Conservation (phyloP, 2,113 vertebrate species). For the Desmodus rotundus region DNA sequence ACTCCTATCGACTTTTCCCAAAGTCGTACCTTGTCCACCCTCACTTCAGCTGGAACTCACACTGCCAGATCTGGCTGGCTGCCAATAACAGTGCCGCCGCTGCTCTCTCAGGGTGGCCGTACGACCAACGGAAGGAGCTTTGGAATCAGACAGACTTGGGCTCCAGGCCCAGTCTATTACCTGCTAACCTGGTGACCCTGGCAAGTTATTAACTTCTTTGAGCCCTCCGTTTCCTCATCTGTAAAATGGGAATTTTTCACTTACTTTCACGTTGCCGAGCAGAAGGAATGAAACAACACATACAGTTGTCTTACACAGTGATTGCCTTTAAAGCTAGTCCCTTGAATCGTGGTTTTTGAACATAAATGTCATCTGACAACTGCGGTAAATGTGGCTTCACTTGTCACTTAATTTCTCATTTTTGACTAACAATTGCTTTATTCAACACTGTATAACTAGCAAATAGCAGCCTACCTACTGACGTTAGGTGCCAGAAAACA, state of each 20-base stretch:
- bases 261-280: not conserved
- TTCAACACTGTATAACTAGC: not conserved
- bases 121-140: not conserved
- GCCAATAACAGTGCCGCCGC: accelerated
- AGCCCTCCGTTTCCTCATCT: not conserved
- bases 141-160: not conserved
- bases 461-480: not conserved
- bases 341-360: not conserved
- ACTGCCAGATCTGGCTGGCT: not conserved
- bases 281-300: not conserved
- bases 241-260: not conserved
- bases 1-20: not conserved
- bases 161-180: not conserved
- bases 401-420: not conserved
- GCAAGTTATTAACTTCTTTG: not conserved
- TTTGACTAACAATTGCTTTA: not conserved
- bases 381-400: not conserved
- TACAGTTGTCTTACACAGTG: not conserved
- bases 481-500: not conserved
- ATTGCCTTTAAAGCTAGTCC: not conserved
- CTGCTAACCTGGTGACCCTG: not conserved
- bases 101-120: accelerated
- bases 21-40: accelerated
- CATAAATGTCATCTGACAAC: not conserved
- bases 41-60: not conserved